Evolutionary conservation across 2,888 invertebrate species (phyloP).

Genomic region (Drosophila fungiperda): DNA sequence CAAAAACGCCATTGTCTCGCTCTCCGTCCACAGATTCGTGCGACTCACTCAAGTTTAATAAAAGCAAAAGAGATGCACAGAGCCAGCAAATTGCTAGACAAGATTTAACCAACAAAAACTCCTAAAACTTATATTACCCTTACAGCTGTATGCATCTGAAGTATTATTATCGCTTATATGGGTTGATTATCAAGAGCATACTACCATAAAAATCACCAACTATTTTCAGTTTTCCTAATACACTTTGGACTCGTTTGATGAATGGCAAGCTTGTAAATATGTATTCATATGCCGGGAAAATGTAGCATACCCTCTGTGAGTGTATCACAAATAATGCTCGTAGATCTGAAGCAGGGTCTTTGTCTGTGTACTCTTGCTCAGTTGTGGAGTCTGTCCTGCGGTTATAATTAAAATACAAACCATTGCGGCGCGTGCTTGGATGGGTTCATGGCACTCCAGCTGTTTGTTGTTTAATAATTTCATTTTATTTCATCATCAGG

Average conservation of each 20-base stretch:
- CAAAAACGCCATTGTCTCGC: conserved; percentile 40
- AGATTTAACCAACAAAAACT: conserved; percentile 19
- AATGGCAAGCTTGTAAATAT: neutral
- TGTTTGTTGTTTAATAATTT: conserved; percentile 25
- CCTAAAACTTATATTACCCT: conserved; percentile 10
- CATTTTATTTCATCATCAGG: conserved; percentile 19
- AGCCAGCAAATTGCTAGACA: conserved; percentile 24
- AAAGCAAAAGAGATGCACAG: conserved; percentile 34
- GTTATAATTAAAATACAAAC: conserved; percentile 67
- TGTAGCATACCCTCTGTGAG: neutral
- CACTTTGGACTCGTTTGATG: neutral
- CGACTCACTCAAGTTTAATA: conserved; percentile 42
- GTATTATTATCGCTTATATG: neutral
- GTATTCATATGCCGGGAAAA: neutral
- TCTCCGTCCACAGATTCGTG: conserved; percentile 3
- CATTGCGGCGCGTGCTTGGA: conserved; percentile 8
- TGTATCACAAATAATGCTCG: conserved; percentile 2
- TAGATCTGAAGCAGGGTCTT: conserved; percentile 3
- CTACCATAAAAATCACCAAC: neutral
- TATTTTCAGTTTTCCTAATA: neutral
- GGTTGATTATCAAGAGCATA: neutral
- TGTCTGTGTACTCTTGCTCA: conserved; percentile 12
- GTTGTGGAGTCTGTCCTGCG: conserved; percentile 39
- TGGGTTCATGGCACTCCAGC: neutral
- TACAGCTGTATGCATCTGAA: neutral